These are phyloP conservation scores for Oxycera nigricornis DNA, from an alignment of 2,888 invertebrate genomes.

Conservation along the genomic window DNA sequence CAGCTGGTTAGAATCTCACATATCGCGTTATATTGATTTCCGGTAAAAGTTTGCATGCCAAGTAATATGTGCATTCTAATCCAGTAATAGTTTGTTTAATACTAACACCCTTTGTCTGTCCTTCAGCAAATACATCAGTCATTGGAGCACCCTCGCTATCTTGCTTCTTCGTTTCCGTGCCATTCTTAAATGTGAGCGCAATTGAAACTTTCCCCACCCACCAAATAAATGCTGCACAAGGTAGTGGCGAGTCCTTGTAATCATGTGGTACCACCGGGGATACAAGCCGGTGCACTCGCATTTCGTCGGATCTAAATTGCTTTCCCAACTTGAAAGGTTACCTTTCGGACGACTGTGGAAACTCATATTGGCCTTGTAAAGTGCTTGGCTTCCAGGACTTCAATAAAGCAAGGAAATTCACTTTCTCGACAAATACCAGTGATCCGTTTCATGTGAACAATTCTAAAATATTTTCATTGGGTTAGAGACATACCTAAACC, in stretches of 20 bases:
- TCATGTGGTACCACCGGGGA: slow-evolving; percentile 94
- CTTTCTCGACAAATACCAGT: no score
- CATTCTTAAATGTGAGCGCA: slow-evolving; percentile 90
- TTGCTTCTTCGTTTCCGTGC: slow-evolving; percentile 70
- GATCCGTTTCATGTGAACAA: no score
- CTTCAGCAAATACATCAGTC: slow-evolving; percentile 54
- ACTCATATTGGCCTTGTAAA: no score
- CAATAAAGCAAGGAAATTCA: no score
- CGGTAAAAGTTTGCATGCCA: slow-evolving; percentile 60
- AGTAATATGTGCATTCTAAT: slow-evolving; percentile 69
- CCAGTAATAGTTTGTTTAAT: slow-evolving; percentile 73
- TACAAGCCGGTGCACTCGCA: slow-evolving; percentile 85
- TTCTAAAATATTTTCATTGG: no score
- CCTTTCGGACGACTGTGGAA: slow-evolving; percentile 71
- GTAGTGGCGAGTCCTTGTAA: slow-evolving; percentile 90
- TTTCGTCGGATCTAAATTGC: slow-evolving; percentile 71
- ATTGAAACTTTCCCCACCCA: slow-evolving; percentile 81
- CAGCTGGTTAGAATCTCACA: slow-evolving; percentile 72
- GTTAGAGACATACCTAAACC: no score
- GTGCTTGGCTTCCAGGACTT: no score
- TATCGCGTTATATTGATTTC: slow-evolving; percentile 67
- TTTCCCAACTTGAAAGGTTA: slow-evolving; percentile 71
- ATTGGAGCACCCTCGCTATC: slow-evolving; percentile 62
- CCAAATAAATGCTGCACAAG: slow-evolving; percentile 89
- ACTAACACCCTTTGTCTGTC: slow-evolving; percentile 69